Base-by-base conservation (phyloP, 2,113 vertebrate genomes). In the Carettochelys insculpta region DNA sequence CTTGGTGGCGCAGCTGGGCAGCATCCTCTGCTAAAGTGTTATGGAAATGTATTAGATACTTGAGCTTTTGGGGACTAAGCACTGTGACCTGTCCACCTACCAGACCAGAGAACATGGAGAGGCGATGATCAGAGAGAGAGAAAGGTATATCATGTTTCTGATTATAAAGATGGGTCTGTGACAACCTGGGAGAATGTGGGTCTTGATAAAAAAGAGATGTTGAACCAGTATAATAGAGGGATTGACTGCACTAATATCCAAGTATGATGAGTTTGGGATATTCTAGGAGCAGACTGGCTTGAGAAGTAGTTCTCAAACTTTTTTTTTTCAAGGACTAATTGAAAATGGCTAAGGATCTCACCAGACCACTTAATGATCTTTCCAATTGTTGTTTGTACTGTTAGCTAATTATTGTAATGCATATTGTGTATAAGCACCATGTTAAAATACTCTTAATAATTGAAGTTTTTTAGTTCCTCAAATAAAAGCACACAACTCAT, bases 1-100 rank as follows among this genome's bases (percentile, higher is more conserved):
- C 77, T 81, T 76, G 79, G 85, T 97, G 92, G 93, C 89, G 87
- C 92, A 95, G 92, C 83, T 90, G 94, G 92, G 94, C 85, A 82
- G 93, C 94, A 92, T 92, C 76, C 52, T n/a, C 82, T 94, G 83
- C 68, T 88, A 92, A 78, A 95, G 91, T 95, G 54, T 83, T 92
- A 58, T 47, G 80, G 89, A 86, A 95, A 92, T 68, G 52, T 94
- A 86, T 61, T 92, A 90, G 81, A 51, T 92, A 54, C 81, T 90
- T 43, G 76, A 92, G 71, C 54, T 87, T 95, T 95, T 84, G 81
- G 83, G 88, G 83, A 94, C 95, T 90, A 85, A 94, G 93, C 90
- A 77, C 91, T 89, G 84, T n/a, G 80, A 52, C 89, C 84, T 87
- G 81, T 78, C 52, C 29, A 89, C 45, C 25, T 83, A 94, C 76